These are phyloP conservation scores for Cactoblastis cactorum DNA, from an alignment of 2,888 invertebrate species.

Conservation along the genomic window DNA sequence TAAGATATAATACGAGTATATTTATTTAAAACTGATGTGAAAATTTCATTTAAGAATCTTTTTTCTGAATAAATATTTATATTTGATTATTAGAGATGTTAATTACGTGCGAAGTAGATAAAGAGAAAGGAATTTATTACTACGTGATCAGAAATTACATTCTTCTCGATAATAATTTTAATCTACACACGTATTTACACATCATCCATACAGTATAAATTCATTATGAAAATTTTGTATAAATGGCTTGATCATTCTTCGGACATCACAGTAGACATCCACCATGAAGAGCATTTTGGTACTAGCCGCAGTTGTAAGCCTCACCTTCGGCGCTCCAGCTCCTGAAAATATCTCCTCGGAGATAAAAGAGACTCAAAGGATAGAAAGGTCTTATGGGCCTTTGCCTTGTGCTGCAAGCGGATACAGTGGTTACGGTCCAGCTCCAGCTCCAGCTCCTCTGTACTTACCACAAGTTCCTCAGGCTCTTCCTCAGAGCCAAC, in stretches of 20 bases:
- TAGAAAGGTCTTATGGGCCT: conserved; percentile 22
- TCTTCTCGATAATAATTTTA: not conserved
- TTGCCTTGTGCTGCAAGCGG: not conserved
- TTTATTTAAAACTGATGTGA: too few species aligned
- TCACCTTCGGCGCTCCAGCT: conserved; percentile 26
- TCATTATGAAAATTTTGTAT: conserved; percentile 15
- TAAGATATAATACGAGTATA: too few species aligned
- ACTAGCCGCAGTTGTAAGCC: conserved; percentile 21
- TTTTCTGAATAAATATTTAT: too few species aligned
- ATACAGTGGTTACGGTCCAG: not conserved
- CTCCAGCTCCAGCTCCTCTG: not conserved
- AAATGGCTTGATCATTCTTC: conserved; percentile 16
- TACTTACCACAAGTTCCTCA: not conserved
- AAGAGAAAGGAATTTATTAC: not conserved
- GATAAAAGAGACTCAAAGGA: conserved; percentile 14
- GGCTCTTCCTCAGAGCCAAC: not conserved
- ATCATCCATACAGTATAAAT: not conserved
- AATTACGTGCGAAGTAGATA: too few species aligned
- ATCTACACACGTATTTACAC: not conserved
- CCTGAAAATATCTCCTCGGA: conserved; percentile 16
- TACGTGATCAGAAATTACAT: not conserved
- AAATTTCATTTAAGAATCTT: too few species aligned
- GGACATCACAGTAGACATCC: conserved; percentile 18
- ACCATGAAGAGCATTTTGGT: conserved; percentile 28
- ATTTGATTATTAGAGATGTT: too few species aligned